Conservation (phyloP, 2,888 invertebrate genomes). For the Tenthredo scrophulariae region DNA sequence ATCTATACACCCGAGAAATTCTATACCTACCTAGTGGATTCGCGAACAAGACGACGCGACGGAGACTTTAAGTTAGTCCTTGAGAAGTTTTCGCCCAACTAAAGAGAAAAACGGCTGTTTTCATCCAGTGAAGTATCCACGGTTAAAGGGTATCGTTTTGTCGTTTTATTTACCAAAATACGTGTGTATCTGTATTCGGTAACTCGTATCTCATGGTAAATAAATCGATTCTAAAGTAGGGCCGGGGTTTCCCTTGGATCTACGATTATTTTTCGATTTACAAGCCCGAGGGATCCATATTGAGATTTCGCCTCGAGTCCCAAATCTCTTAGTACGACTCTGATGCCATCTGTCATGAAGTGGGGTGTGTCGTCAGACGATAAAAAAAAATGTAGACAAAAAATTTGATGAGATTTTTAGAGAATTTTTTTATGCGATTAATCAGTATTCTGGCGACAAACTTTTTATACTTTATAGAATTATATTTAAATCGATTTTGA, state of each 20-base stretch:
- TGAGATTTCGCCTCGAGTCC: neutral
- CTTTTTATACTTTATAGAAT: neutral
- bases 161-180: neutral
- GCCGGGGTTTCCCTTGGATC: neutral
- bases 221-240: neutral
- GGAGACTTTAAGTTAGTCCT: neutral
- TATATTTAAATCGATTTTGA: neutral
- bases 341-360: slow-evolving; percentile 3
- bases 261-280: slow-evolving; percentile 15
- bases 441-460: neutral
- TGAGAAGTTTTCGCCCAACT: neutral
- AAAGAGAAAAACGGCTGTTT: neutral
- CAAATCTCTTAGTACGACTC: slow-evolving; percentile 1
- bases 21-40: neutral
- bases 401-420: neutral
- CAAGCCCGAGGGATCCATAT: slow-evolving; percentile 14
- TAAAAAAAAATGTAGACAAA: neutral
- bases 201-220: slow-evolving; percentile 10
- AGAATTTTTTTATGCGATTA: neutral
- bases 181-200: neutral
- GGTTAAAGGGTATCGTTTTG: neutral
- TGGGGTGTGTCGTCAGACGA: neutral
- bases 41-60: neutral
- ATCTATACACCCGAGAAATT: neutral
- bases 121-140: neutral